A percentile compares a stretch with the other conserved stretches of the same genome.
Conservation (phyloP, 2,113 vertebrate species). For the Ascaphus truei region DNA sequence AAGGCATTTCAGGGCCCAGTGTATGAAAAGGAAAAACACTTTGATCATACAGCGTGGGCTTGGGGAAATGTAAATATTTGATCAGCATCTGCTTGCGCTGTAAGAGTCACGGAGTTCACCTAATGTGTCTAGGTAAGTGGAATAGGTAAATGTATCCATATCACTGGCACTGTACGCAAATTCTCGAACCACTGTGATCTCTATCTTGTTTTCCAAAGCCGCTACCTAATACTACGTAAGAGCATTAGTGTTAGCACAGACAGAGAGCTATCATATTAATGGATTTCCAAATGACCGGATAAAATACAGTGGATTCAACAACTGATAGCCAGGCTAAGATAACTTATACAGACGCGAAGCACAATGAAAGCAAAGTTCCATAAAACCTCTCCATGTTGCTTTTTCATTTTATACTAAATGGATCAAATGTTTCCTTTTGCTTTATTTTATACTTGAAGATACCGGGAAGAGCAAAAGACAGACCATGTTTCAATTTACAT, state of each 20-base stretch:
- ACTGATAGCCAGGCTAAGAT: background rate
- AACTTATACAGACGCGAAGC: background rate
- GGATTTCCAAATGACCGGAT: background rate
- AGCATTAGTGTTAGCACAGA: background rate
- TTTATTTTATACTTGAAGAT: too few species aligned
- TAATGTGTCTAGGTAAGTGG: background rate
- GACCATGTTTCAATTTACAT: too few species aligned
- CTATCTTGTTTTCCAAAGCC: background rate
- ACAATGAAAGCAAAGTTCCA: background rate
- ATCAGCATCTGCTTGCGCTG: background rate
- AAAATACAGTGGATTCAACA: background rate
- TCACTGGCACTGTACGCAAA: background rate
- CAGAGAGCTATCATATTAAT: background rate
- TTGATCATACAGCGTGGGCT: background rate
- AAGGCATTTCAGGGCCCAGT: background rate
- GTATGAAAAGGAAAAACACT: background rate
- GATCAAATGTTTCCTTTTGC: background rate
- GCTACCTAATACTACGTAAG: background rate
- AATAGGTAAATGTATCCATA: background rate
- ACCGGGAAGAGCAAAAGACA: too few species aligned
- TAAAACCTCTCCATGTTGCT: background rate
- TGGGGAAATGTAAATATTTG: slow-evolving; percentile 3
- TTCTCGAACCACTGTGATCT: background rate
- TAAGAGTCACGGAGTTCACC: background rate
- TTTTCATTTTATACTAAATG: background rate